Conservation (phyloP, 2,113 vertebrate species). For the Bambusicola thoracicus region DNA sequence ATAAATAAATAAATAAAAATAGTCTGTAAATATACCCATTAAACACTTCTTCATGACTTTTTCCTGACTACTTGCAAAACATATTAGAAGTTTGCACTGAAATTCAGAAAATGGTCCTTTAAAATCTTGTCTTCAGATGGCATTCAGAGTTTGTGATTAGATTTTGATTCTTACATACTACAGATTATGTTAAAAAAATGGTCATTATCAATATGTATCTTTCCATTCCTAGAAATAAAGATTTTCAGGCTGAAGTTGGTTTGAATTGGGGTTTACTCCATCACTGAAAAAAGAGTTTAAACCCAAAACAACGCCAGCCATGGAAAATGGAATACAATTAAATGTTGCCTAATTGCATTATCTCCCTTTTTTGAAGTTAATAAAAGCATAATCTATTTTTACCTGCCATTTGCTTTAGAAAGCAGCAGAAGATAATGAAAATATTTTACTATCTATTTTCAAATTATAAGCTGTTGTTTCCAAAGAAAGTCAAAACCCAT, state of each 20-base stretch:
- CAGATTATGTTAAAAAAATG: too few species aligned
- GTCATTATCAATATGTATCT: not conserved
- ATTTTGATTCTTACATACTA: constrained; percentile 13
- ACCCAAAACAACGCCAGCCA: not conserved
- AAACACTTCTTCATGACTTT: not conserved
- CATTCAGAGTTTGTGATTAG: not conserved
- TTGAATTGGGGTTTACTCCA: not conserved
- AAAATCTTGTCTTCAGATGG: not conserved
- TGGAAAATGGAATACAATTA: constrained; percentile 61
- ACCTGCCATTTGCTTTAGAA: constrained; percentile 84
- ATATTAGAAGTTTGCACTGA: not conserved
- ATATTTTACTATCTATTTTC: constrained; percentile 88
- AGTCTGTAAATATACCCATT: not conserved
- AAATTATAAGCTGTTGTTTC: constrained; percentile 82
- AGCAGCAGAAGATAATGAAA: constrained; percentile 84
- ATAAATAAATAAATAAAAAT: not conserved
- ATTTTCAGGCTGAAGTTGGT: not conserved
- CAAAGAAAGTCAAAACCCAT: constrained; percentile 79
- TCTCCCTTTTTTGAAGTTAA: constrained; percentile 78
- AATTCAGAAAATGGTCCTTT: not conserved
- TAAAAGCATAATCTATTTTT: constrained; percentile 84
- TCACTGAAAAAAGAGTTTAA: constrained; percentile 36
- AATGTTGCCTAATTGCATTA: constrained; percentile 66
- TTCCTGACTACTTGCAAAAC: not conserved
- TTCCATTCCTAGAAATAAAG: not conserved